Percentiles rank a stretch among this genome's conserved stretches.
Evolutionary conservation across 2,888 invertebrate species (phyloP).

Genomic region (Ischnura elegans): DNA sequence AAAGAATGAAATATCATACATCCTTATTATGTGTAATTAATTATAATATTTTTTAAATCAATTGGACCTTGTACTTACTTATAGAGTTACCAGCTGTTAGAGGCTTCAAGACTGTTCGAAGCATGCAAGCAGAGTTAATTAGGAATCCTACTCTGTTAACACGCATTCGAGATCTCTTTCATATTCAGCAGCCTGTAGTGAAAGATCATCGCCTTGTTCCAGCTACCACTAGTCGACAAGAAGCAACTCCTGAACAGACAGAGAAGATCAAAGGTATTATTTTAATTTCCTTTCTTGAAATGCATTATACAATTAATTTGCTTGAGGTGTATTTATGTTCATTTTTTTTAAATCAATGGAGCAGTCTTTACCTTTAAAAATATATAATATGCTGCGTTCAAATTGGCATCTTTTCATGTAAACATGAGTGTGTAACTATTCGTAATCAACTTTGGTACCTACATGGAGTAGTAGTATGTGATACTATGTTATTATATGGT

Average conservation of each 20-base stretch:
- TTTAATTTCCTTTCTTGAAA: background rate
- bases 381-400: no score
- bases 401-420: no score
- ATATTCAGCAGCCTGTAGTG: slow-evolving; percentile 50
- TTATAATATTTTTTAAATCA: no score
- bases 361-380: no score
- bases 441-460: no score
- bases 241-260: slow-evolving; percentile 47
- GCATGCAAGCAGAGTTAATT: slow-evolving; percentile 84
- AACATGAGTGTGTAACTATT: no score
- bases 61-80: slow-evolving; percentile 73
- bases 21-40: no score
- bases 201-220: slow-evolving; percentile 50
- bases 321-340: background rate
- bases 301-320: background rate
- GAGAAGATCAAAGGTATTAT: slow-evolving; percentile 56
- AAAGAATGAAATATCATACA: no score
- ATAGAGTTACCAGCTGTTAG: slow-evolving; percentile 81
- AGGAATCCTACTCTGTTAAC: slow-evolving; percentile 86
- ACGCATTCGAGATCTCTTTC: slow-evolving; percentile 81
- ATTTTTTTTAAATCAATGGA: no score
- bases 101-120: slow-evolving; percentile 90
- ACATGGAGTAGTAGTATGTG: no score
- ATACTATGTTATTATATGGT: no score
- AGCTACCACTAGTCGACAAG: slow-evolving; percentile 10